Conservation (phyloP, 2,797 vertebrate genomes). For the Melanotaenia nigrans region DNA sequence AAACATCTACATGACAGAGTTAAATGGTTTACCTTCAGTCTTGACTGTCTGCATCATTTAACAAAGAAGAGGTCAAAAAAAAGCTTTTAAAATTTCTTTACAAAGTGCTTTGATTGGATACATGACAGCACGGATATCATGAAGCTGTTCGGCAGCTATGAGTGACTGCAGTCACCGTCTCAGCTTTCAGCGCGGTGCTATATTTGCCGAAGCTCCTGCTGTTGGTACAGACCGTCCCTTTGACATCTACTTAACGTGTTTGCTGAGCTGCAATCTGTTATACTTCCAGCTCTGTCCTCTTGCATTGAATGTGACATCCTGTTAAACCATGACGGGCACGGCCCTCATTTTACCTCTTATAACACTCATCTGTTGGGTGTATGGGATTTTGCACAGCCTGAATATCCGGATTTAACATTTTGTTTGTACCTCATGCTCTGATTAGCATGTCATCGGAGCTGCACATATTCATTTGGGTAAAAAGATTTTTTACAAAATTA, state of each 20-base stretch:
- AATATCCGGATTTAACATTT: not conserved
- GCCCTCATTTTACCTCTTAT: not conserved
- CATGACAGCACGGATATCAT: constrained; percentile 6
- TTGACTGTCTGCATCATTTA: constrained; percentile 17
- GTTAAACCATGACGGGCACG: constrained; percentile 7
- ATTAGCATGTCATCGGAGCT: too few relatives aligned
- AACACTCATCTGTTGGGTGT: not conserved
- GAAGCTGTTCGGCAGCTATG: constrained; percentile 26
- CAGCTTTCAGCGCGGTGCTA: constrained; percentile 33
- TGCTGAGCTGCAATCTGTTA: constrained; percentile 51
- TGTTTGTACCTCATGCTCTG: not conserved
- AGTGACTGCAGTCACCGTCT: constrained; percentile 27
- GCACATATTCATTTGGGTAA: not conserved
- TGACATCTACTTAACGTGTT: constrained; percentile 62
- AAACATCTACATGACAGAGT: constrained; percentile 13
- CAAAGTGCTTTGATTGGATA: constrained; percentile 29
- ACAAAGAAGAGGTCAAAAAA: constrained; percentile 1
- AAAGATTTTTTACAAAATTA: not conserved
- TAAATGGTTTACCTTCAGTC: constrained; percentile 14
- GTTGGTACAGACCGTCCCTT: constrained; percentile 48
- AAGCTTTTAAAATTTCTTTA: constrained; percentile 16
- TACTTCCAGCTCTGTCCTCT: constrained; percentile 14
- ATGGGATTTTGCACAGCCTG: not conserved
- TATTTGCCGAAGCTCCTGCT: constrained; percentile 46
- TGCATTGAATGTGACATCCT: constrained; percentile 7